Percentiles rank a stretch among this genome's conserved stretches.
These are phyloP conservation scores for Pantala flavescens DNA, from an alignment of 1,140 invertebrate species.

Conservation along the genomic window DNA sequence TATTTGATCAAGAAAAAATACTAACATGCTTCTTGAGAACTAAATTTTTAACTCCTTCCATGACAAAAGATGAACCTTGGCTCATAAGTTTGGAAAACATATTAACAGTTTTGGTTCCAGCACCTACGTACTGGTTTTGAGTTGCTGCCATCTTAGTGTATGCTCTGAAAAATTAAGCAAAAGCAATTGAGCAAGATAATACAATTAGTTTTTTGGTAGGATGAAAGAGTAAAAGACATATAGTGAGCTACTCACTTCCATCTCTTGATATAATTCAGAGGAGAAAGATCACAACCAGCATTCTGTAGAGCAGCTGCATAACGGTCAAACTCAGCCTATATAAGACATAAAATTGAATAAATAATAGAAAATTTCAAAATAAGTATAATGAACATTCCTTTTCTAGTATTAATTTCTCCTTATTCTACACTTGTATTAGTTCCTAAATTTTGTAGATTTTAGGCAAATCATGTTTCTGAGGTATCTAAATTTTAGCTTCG, in stretches of 20 bases:
- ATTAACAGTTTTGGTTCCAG: slow-evolving; percentile 88
- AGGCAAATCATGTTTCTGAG: no score
- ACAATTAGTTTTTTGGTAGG: slow-evolving; percentile 12
- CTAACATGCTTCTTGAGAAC: slow-evolving; percentile 93
- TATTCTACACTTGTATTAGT: no score
- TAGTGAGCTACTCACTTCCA: slow-evolving; percentile 58
- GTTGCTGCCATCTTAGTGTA: slow-evolving; percentile 70
- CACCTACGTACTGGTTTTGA: slow-evolving; percentile 72
- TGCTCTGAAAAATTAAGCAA: slow-evolving; percentile 41
- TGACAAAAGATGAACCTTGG: slow-evolving; percentile 95
- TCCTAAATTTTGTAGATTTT: no score
- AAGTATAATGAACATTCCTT: no score
- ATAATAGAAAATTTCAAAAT: no score
- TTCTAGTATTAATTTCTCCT: no score
- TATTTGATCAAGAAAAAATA: slow-evolving; percentile 27
- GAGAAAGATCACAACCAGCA: slow-evolving; percentile 74
- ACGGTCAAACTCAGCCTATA: slow-evolving; percentile 62
- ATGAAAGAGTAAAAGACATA: neutral
- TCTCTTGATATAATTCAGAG: slow-evolving; percentile 75
- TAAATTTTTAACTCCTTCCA: slow-evolving; percentile 99
- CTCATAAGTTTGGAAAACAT: slow-evolving; percentile 98
- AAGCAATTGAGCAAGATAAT: slow-evolving; percentile 20
- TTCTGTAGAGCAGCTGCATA: slow-evolving; percentile 65
- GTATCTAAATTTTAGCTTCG: no score
- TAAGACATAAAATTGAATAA: neutral